Conservation (phyloP, 2,888 invertebrate genomes). For the Ophion ventricosus region DNA sequence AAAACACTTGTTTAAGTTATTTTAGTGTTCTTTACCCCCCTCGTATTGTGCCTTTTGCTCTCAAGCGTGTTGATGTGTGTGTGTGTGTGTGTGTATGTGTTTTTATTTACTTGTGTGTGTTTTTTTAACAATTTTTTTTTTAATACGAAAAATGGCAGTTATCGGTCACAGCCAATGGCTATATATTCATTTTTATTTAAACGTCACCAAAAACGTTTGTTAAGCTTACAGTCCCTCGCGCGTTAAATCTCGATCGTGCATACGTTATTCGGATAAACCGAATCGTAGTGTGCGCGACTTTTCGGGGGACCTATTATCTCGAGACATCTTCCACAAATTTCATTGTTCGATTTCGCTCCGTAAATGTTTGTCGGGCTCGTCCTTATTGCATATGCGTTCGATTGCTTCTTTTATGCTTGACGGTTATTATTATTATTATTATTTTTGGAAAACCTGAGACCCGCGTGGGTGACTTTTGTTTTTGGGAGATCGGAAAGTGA, state of each 20-base stretch:
- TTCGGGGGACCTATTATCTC: background rate
- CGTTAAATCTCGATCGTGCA: no score
- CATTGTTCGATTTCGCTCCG: background rate
- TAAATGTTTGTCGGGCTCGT: background rate
- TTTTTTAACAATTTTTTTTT: constrained; percentile 71
- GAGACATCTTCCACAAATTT: background rate
- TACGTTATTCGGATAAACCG: no score
- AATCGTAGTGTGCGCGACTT: constrained; percentile 14
- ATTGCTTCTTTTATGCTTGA: constrained; percentile 33
- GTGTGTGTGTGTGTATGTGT: constrained; percentile 27
- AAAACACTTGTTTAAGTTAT: constrained; percentile 17
- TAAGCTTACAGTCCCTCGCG: constrained; percentile 64
- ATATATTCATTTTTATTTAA: constrained; percentile 76
- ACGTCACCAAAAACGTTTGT: constrained; percentile 72
- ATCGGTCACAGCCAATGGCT: constrained; percentile 84
- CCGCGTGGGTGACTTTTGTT: background rate
- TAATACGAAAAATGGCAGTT: constrained; percentile 83
- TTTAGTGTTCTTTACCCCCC: background rate
- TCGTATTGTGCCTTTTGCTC: background rate
- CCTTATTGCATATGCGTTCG: constrained; percentile 53
- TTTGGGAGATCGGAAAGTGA: background rate
- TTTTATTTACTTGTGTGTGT: constrained; percentile 62
- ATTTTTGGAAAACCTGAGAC: constrained; percentile 17
- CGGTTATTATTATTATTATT: constrained; percentile 13
- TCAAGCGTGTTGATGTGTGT: constrained; percentile 33